These are phyloP conservation scores for Hyalella azteca DNA, from an alignment of 2,888 invertebrate species.

Conservation along the genomic window DNA sequence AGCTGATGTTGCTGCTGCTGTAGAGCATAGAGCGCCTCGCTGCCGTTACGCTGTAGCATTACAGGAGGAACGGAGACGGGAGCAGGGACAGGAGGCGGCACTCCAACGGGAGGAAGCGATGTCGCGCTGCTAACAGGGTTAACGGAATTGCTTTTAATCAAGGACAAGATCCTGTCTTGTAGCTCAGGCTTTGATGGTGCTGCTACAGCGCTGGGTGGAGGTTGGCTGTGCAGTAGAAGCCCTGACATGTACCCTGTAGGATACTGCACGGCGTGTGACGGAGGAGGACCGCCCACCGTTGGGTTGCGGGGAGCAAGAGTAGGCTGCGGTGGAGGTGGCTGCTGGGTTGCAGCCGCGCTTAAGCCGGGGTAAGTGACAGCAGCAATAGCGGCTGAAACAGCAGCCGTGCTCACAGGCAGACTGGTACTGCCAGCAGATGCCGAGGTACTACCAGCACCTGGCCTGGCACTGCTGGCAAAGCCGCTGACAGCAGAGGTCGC, in stretches of 20 bases:
- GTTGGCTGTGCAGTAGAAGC: background rate
- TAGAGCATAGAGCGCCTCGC: slow-evolving; percentile 13
- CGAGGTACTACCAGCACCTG: background rate
- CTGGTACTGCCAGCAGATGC: background rate
- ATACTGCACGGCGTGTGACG: slow-evolving; percentile 11
- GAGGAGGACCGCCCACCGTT: background rate
- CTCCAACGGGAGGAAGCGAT: background rate
- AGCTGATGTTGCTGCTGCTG: background rate
- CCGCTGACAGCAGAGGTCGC: background rate
- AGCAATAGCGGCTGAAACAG: background rate
- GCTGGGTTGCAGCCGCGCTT: background rate
- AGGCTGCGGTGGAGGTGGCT: background rate
- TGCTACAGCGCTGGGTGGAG: background rate
- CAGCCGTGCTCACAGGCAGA: background rate
- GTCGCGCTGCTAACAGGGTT: slow-evolving; percentile 7
- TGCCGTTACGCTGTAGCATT: slow-evolving; percentile 12
- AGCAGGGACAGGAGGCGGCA: slow-evolving; percentile 1
- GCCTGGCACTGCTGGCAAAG: background rate
- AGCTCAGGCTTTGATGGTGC: slow-evolving; percentile 2
- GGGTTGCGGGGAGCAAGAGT: background rate
- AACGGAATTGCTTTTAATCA: background rate
- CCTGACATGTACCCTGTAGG: background rate
- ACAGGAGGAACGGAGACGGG: background rate
- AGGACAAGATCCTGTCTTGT: slow-evolving; percentile 4
- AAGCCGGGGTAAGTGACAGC: slow-evolving; percentile 23